A percentile compares a stretch with the other conserved stretches of the same genome.
Evolutionary conservation across 1,140 invertebrate species (phyloP).

Genomic region (Oryzaephilus surinamensis): DNA sequence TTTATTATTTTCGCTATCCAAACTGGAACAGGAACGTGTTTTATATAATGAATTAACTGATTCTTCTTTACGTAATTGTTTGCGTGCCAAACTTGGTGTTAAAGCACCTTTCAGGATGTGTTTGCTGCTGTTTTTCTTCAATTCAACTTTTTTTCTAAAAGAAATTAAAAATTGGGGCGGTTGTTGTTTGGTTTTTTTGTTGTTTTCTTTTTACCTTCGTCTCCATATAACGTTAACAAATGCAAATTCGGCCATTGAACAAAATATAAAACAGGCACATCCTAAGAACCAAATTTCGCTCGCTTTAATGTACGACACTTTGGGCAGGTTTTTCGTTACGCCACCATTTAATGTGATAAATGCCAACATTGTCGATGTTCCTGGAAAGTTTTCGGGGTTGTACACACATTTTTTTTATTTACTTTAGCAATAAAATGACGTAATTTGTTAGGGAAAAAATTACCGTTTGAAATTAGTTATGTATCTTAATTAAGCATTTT

Average conservation of each 20-base stretch:
- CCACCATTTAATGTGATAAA: slow-evolving; percentile 78
- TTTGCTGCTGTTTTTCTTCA: slow-evolving; percentile 74
- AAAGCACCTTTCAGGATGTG: slow-evolving; percentile 73
- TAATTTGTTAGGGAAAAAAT: too few relatives aligned
- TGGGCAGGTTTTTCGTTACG: slow-evolving; percentile 71
- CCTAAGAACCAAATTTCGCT: slow-evolving; percentile 84
- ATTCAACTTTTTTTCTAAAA: slow-evolving; percentile 62
- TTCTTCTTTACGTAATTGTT: slow-evolving; percentile 49
- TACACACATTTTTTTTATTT: too few relatives aligned
- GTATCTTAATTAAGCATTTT: too few relatives aligned
- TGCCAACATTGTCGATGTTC: slow-evolving; percentile 74
- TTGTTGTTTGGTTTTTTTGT: not conserved
- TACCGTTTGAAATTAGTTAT: too few relatives aligned
- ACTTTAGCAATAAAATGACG: too few relatives aligned
- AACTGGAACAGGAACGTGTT: slow-evolving; percentile 59
- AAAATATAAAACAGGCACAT: slow-evolving; percentile 74
- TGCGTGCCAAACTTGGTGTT: slow-evolving; percentile 61
- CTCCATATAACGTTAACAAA: slow-evolving; percentile 83
- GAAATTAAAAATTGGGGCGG: not conserved
- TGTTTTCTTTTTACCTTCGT: slow-evolving; percentile 47
- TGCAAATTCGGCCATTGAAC: slow-evolving; percentile 79
- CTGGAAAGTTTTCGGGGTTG: too few relatives aligned
- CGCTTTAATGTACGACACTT: slow-evolving; percentile 84
- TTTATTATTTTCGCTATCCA: slow-evolving; percentile 44
- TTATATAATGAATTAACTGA: slow-evolving; percentile 48